Conservation (phyloP, 2,888 invertebrate genomes). For the Rhabditoides inermis region DNA sequence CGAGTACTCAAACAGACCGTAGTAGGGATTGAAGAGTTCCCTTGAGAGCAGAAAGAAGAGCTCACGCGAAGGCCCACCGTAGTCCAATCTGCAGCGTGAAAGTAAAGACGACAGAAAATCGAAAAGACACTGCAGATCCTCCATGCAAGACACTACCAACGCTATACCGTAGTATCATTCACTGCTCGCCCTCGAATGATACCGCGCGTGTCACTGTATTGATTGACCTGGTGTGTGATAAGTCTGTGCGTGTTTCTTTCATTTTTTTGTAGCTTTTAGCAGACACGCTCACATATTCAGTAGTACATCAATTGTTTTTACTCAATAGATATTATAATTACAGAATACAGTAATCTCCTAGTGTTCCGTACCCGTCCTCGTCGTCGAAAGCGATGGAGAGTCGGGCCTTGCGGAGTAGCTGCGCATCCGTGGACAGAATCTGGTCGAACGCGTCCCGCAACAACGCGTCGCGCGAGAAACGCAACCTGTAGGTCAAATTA, state of each 20-base stretch:
- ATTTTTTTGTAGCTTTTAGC: too few relatives aligned
- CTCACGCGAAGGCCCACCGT: slow-evolving; percentile 92
- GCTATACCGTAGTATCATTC: too few relatives aligned
- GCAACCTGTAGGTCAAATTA: slow-evolving; percentile 62
- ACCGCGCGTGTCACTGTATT: too few relatives aligned
- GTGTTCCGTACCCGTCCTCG: slow-evolving; percentile 70
- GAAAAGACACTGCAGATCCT: too few relatives aligned
- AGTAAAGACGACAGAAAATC: too few relatives aligned
- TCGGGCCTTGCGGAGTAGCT: slow-evolving; percentile 86
- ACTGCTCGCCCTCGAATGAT: too few relatives aligned
- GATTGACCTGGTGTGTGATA: too few relatives aligned
- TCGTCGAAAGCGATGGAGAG: slow-evolving; percentile 76
- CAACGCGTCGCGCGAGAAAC: slow-evolving; percentile 82
- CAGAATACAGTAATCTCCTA: not conserved
- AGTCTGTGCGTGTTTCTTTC: too few relatives aligned
- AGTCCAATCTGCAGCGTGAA: slow-evolving; percentile 72
- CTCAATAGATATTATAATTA: not conserved
- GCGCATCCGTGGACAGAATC: slow-evolving; percentile 89
- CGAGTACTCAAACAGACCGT: slow-evolving; percentile 93
- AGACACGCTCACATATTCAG: not conserved
- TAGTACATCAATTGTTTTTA: not conserved
- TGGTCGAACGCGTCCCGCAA: slow-evolving; percentile 90
- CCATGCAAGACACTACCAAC: too few relatives aligned
- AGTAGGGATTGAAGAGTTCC: slow-evolving; percentile 94
- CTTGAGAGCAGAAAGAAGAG: slow-evolving; percentile 95